These are phyloP conservation scores for Drosophila grimshawi DNA, from an alignment of 1,140 invertebrate species.

Conservation along the genomic window DNA sequence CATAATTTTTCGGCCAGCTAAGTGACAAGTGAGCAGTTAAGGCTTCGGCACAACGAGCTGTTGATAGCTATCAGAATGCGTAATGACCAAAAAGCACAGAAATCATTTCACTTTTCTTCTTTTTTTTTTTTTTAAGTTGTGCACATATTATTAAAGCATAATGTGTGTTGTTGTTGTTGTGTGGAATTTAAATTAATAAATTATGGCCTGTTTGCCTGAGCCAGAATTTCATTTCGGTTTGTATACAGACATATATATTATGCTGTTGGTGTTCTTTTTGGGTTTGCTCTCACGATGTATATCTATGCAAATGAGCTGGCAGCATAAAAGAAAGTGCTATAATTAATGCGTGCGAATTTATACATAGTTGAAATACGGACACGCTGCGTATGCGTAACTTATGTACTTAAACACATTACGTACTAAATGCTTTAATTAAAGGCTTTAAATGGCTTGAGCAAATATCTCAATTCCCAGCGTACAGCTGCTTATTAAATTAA, in stretches of 20 bases:
- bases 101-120: slow-evolving; percentile 73
- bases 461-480: slow-evolving; percentile 16
- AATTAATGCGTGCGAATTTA: slow-evolving; percentile 48
- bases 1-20: slow-evolving; percentile 71
- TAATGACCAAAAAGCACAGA: slow-evolving; percentile 65
- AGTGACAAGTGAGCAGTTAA: slow-evolving; percentile 61
- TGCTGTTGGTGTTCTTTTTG: slow-evolving; percentile 24
- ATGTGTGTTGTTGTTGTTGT: slow-evolving; percentile 35
- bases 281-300: slow-evolving; percentile 27
- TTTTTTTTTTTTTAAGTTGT: slow-evolving; percentile 23
- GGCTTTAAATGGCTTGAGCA: neutral
- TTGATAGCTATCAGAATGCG: slow-evolving; percentile 72
- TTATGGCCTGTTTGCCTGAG: slow-evolving; percentile 41
- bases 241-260: neutral
- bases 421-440: slow-evolving; percentile 16
- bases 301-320: slow-evolving; percentile 61
- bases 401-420: slow-evolving; percentile 5
- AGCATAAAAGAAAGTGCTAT: slow-evolving; percentile 54
- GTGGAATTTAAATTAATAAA: slow-evolving; percentile 79
- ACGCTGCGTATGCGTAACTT: slow-evolving; percentile 19
- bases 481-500: slow-evolving; percentile 34
- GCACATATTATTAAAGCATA: slow-evolving; percentile 66
- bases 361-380: neutral
- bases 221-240: slow-evolving; percentile 1
- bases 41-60: slow-evolving; percentile 38